These are phyloP conservation scores for Pissodes strobi DNA, from an alignment of 1,140 invertebrate species.

Conservation along the genomic window DNA sequence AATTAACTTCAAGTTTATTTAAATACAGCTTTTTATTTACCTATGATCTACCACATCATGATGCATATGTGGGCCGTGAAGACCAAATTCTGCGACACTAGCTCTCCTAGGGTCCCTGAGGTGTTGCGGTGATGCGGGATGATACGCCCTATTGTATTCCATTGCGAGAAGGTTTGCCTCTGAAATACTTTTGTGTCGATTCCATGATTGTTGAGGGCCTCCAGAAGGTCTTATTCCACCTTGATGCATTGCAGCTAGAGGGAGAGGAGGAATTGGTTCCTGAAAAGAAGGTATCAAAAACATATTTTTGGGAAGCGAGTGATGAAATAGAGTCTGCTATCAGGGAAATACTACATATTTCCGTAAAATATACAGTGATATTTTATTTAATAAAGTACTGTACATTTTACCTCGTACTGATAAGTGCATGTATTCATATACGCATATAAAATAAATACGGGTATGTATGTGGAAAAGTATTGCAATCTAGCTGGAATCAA, in stretches of 20 bases:
- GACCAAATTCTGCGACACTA: conserved; percentile 69
- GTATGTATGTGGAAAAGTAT: too few species aligned
- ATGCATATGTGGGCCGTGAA: conserved; percentile 51
- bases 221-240: conserved; percentile 59
- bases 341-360: too few species aligned
- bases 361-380: too few species aligned
- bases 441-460: too few species aligned
- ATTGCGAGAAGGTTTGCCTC: conserved; percentile 76
- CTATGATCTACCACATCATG: conserved; percentile 59
- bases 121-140: conserved; percentile 47
- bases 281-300: too few species aligned
- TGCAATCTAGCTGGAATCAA: too few species aligned
- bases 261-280: conserved; percentile 48
- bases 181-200: conserved; percentile 67
- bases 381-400: too few species aligned
- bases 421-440: too few species aligned
- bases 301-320: too few species aligned
- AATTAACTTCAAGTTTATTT: not conserved
- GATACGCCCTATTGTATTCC: conserved; percentile 54
- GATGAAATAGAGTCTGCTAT: too few species aligned
- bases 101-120: conserved; percentile 61
- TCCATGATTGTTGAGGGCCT: conserved; percentile 57
- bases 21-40: conserved; percentile 28
- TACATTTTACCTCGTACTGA: too few species aligned
- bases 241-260: conserved; percentile 63